Evolutionary conservation across 2,113 vertebrate genomes (phyloP).

Genomic region (Centropus bengalensis): DNA sequence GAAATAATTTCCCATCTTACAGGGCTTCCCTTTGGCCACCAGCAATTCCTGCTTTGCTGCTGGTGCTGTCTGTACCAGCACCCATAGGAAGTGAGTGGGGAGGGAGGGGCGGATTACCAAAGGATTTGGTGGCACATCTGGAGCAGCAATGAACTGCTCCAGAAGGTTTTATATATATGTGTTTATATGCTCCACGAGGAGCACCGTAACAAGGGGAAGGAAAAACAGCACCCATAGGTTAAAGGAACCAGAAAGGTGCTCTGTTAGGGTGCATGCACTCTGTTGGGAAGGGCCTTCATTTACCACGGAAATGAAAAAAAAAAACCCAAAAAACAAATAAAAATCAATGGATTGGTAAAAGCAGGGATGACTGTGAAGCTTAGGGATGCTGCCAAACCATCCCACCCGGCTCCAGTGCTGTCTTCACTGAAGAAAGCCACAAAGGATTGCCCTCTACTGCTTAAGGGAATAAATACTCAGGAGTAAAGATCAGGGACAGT

Average conservation of each 20-base stretch:
- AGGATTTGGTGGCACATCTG: not conserved
- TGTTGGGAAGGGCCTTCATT: not conserved
- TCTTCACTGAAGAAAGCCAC: not conserved
- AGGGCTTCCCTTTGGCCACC: not conserved
- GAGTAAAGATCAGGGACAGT: not conserved
- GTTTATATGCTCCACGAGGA: not conserved
- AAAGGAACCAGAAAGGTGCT: not conserved
- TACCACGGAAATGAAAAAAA: not conserved
- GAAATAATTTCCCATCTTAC: not conserved
- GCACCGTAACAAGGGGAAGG: not conserved
- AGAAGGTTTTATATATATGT: not conserved
- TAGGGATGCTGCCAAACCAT: not conserved
- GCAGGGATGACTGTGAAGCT: not conserved
- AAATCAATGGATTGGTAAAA: not conserved
- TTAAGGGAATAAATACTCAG: not conserved
- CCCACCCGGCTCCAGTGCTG: not conserved
- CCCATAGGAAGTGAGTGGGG: not conserved
- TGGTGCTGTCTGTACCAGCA: not conserved
- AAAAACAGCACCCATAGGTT: not conserved
- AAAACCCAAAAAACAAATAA: too few relatives aligned
- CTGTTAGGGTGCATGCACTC: not conserved
- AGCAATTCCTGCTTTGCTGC: not conserved
- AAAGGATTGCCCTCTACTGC: not conserved
- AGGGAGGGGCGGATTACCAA: not conserved
- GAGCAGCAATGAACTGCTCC: not conserved